Base-by-base conservation (phyloP, 1,140 invertebrate genomes). In the Pseudoatta argentina region DNA sequence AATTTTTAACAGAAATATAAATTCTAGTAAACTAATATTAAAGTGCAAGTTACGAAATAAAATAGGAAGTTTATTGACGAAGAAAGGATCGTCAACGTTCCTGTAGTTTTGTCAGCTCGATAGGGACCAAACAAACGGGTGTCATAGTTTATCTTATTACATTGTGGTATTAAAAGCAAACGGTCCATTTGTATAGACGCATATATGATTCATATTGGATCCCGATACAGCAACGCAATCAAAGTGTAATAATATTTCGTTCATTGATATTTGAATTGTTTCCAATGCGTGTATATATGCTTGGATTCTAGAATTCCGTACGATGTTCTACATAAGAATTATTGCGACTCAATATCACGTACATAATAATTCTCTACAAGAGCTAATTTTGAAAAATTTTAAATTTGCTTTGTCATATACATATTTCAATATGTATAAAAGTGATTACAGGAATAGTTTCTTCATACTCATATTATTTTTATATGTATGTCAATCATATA, bases 141-240 rank as follows among this genome's bases (percentile, higher is more conserved):
- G 4, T 14, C 30, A 24, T 39, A 39, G 63, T 78, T 85, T 51
- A 44, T 85, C 72, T 76, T 63, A 77, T 53, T 85, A 85, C 51
- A 77, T 57, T 85, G 39, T 14, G 55, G 21, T 85, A 85, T 69
- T 63, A 78, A 87, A 86, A 86, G 51, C 86, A 87, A 85, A 86
- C 83, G 86, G 73, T 61, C 63, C 51, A 66, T 53, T 86, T 69
- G 72, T 61, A 67, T 73, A 72, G 61, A 63, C 67, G 57, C 44
- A 57, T n/a, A 44, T n/a, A 24, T 78, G 71, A 64, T 48, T 87
- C 86, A 78, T 85, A 76, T 77, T 67, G 4, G 18, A 77, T 78
- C 55, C 51, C 63, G 67, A 76, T 30, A 39, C 44, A 39, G 21
- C 59, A 48, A 66, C 8, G n/a, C 16, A 55, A 77, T 3, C 27